Evolutionary conservation across 2,797 vertebrate species (phyloP), one percentile per base, ranked within the genome.

Genomic region (Helostoma temminkii): DNA sequence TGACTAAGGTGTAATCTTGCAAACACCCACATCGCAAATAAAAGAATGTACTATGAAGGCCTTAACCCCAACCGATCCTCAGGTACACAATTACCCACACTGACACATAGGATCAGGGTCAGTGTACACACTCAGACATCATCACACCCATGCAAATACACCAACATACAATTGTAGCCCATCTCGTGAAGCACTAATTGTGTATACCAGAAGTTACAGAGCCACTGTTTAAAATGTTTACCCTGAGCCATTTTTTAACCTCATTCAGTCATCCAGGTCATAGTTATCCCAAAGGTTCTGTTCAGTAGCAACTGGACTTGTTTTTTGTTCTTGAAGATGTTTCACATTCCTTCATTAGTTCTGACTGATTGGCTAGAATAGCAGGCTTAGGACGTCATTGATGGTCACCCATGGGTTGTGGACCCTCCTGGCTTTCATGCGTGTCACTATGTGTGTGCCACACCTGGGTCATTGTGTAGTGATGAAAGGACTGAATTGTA

Each of bases 21-120:
- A 70, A 71, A 71, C 66, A 55, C 70, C 65, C 64, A 66, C 76
- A 61, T 10, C 66, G 67, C 56, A 80, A 77, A 79, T 22, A 36
- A 49, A 22, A 9, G 26, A 58, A 30, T 50, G 37, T 43, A 43
- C 36, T 54, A n/a, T 22, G 19, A 30, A 57, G 39, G 32, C 32
- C 9, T 30, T 30, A 30, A 30, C 6, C 1, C 28, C 28, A 22
- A 34, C 19, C 6, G 49, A 53, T 66, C 42, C 21, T 59, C 22
- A 54, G 24, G 34, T 3, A 15, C 4, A 5, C 42, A 16, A 5
- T 16, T 32, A 5, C 11, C 14, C 21, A 32, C 22, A 59, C 26
- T 43, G 42, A 64, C 66, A 78, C 46, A 56, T 74, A 39, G 43
- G n/a, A 54, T 70, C n/a, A n/a, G n/a, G n/a, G 65, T 41, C n/a